phyloP scores from a whole-genome alignment of 2,113 vertebrate genomes.

The Grammomys surdaster region DNA sequence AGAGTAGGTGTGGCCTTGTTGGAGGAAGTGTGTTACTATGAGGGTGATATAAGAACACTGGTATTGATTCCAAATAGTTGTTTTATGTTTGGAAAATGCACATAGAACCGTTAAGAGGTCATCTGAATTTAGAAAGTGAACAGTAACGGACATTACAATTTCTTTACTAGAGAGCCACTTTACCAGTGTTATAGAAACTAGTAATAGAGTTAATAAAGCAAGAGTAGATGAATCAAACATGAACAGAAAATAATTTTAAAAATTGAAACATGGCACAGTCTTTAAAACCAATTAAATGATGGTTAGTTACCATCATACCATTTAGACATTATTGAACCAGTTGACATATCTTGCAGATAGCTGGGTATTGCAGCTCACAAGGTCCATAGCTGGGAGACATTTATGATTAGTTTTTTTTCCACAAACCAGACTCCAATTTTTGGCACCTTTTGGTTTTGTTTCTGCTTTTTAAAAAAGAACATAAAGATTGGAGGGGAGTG shows the following conservation, averaged over 20 bases:
- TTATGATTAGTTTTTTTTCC: neutral
- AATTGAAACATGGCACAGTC: neutral
- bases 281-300: neutral
- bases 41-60: neutral
- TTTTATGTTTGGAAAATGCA: neutral
- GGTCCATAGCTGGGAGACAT: neutral
- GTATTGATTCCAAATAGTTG: neutral
- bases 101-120: neutral
- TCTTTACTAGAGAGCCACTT: neutral
- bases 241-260: neutral
- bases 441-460: neutral
- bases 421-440: neutral
- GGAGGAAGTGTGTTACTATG: too few species aligned
- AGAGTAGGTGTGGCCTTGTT: too few species aligned
- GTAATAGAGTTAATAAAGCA: neutral
- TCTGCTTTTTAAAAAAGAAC: neutral
- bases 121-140: neutral
- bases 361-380: neutral
- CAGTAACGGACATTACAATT: neutral
- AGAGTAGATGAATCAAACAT: neutral
- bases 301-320: too few species aligned
- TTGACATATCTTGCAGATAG: neutral
- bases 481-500: neutral
- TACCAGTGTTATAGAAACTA: conserved; percentile 5
- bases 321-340: neutral